Percentiles rank a stretch among this genome's conserved stretches.
Evolutionary conservation across 2,113 vertebrate species (phyloP).

Genomic region (Xiphophorus hellerii): DNA sequence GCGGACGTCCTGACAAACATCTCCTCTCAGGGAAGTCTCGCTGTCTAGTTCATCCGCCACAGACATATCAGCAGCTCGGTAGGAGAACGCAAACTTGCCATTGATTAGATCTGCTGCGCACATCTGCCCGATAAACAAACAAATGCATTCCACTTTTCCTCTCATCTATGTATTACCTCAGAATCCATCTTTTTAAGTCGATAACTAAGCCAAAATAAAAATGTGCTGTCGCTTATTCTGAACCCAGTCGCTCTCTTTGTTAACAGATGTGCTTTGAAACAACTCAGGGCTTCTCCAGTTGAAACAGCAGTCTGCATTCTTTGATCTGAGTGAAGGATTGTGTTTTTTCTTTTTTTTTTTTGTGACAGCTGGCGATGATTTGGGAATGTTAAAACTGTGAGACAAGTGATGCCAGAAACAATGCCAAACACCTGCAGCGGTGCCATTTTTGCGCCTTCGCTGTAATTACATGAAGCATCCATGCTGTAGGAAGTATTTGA

Average conservation of each 20-base stretch:
- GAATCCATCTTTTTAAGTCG: slow-evolving; percentile 37
- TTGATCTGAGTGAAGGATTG: slow-evolving; percentile 40
- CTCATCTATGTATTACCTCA: slow-evolving; percentile 16
- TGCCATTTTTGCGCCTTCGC: background rate
- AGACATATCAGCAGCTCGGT: background rate
- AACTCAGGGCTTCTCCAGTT: slow-evolving; percentile 17
- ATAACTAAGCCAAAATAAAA: slow-evolving; percentile 11
- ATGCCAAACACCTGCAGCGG: background rate
- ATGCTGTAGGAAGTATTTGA: no score
- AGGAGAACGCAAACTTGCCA: background rate
- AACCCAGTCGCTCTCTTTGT: slow-evolving; percentile 18
- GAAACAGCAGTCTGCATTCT: slow-evolving; percentile 31
- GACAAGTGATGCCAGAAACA: slow-evolving; percentile 21
- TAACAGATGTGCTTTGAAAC: slow-evolving; percentile 48
- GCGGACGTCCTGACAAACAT: background rate
- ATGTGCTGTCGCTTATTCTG: slow-evolving; percentile 30
- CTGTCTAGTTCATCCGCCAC: background rate
- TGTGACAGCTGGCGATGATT: slow-evolving; percentile 26
- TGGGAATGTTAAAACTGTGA: slow-evolving; percentile 21
- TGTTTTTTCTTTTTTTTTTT: slow-evolving; percentile 17
- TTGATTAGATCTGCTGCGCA: background rate
- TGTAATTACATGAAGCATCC: background rate
- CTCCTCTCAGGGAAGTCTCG: background rate
- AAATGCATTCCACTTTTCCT: slow-evolving; percentile 15
- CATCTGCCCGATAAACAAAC: background rate